Percentiles rank a stretch among this genome's conserved stretches.
phyloP scores from a whole-genome alignment of 2,888 invertebrate species.

The Ophonus ardosiacus region DNA sequence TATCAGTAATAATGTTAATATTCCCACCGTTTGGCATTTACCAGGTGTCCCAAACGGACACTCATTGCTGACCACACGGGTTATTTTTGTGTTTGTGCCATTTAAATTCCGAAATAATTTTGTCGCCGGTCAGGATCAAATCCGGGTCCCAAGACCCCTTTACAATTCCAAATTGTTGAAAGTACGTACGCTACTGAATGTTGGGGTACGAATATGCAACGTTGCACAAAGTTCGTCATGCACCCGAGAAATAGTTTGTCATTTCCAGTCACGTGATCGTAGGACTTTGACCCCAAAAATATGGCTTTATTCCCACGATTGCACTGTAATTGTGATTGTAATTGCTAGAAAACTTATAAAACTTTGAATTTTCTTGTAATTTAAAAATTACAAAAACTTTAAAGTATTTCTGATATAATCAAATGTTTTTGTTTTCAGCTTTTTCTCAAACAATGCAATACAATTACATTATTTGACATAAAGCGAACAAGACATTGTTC shows the following conservation, averaged over 20 bases:
- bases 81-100: too few relatives aligned
- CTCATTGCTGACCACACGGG: too few relatives aligned
- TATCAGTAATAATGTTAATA: too few relatives aligned
- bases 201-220: background rate
- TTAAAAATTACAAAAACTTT: background rate
- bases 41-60: too few relatives aligned
- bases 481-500: background rate
- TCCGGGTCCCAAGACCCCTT: too few relatives aligned
- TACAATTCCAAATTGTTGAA: too few relatives aligned
- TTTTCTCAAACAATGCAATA: background rate
- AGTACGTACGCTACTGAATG: background rate
- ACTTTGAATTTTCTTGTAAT: background rate
- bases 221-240: constrained; percentile 32
- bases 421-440: background rate
- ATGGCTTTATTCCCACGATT: constrained; percentile 39
- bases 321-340: background rate
- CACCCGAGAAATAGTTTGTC: constrained; percentile 29
- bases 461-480: too few relatives aligned
- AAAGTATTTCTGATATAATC: background rate
- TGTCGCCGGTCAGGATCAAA: too few relatives aligned
- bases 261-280: constrained; percentile 35
- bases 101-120: too few relatives aligned
- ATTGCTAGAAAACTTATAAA: background rate
- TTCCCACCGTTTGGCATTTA: too few relatives aligned
- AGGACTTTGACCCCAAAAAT: constrained; percentile 37